phyloP scores from a whole-genome alignment of 2,113 vertebrate genomes.

The Pedetes capensis region DNA sequence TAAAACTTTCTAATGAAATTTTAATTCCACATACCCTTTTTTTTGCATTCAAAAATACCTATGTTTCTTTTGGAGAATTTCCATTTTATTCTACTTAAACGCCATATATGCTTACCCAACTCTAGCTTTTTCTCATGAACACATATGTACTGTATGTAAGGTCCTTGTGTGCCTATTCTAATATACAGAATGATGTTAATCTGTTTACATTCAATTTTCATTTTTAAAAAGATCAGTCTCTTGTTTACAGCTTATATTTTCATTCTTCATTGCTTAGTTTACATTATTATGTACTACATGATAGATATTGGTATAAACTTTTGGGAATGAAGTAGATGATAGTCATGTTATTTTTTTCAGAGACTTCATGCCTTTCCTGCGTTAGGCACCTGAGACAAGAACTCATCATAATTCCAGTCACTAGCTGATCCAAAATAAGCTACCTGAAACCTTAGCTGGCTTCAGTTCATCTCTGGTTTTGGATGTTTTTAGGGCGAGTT shows the following conservation, averaged over 20 bases:
- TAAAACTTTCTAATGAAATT: not conserved
- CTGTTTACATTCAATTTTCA: not conserved
- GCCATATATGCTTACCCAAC: too few relatives aligned
- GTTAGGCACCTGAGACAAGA: not conserved
- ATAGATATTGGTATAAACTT: not conserved
- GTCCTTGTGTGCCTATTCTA: not conserved
- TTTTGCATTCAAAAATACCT: not conserved
- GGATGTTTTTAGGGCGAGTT: not conserved
- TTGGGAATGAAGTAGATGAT: too few relatives aligned
- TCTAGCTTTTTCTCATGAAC: not conserved
- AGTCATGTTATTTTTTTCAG: not conserved
- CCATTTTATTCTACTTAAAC: too few relatives aligned
- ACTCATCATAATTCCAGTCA: not conserved
- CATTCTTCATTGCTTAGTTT: not conserved
- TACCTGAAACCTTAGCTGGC: not conserved
- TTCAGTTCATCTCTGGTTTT: not conserved
- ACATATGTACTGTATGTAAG: not conserved
- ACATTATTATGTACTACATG: not conserved
- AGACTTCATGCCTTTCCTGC: accelerated
- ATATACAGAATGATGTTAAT: not conserved
- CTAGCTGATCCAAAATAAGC: too few relatives aligned
- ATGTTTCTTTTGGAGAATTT: not conserved
- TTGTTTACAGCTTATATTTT: not conserved
- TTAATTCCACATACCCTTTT: not conserved
- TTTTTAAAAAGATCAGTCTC: not conserved